Conservation (phyloP, 1,140 invertebrate genomes). For the Dufourea novaeangliae region DNA sequence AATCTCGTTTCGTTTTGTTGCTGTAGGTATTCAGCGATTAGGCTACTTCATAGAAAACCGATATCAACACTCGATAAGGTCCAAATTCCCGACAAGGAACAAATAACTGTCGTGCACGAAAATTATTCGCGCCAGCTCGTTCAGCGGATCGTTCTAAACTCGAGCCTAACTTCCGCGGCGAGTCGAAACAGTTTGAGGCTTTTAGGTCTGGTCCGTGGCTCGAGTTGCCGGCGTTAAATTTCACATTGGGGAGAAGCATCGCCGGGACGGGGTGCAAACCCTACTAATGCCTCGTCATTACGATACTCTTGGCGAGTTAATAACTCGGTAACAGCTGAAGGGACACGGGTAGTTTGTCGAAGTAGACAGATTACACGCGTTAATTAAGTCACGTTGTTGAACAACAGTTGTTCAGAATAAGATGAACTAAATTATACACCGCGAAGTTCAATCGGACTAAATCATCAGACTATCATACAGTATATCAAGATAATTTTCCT, state of each 20-base stretch:
- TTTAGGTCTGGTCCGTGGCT: not conserved
- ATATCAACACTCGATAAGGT: not conserved
- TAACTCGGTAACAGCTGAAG: constrained; percentile 45
- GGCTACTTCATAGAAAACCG: not conserved
- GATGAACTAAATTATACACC: too few relatives aligned
- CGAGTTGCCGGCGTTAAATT: constrained; percentile 31
- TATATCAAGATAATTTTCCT: too few relatives aligned
- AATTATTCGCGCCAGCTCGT: not conserved
- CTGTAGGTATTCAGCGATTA: not conserved
- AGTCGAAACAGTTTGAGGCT: not conserved
- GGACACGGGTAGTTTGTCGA: constrained; percentile 26
- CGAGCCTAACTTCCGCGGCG: not conserved
- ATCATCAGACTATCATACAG: too few relatives aligned
- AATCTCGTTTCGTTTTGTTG: not conserved
- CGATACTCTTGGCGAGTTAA: constrained; percentile 48
- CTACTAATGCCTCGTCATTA: constrained; percentile 54
- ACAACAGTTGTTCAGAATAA: too few relatives aligned
- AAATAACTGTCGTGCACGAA: not conserved
- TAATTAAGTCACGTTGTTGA: too few relatives aligned
- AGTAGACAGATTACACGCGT: constrained; percentile 45
- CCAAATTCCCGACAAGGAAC: not conserved
- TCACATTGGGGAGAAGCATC: constrained; percentile 33
- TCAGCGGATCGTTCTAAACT: constrained; percentile 1
- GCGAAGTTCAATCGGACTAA: too few relatives aligned
- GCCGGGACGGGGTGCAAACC: constrained; percentile 23